Conservation (phyloP, 2,888 invertebrate genomes). For the Isotomurus palustris region DNA sequence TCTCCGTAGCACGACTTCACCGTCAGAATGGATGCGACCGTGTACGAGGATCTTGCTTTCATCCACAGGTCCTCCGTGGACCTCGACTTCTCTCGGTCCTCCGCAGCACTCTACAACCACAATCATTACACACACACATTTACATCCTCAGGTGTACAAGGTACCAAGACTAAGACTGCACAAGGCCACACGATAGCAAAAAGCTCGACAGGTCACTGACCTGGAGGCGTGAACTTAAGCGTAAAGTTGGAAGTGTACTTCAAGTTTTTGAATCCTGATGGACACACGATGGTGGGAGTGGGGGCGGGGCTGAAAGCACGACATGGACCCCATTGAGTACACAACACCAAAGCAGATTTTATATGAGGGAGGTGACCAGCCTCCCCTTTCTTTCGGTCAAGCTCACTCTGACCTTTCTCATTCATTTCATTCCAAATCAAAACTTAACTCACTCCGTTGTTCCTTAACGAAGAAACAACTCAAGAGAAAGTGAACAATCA, state of each 20-base stretch:
- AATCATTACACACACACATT: neutral
- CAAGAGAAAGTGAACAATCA: too few relatives aligned
- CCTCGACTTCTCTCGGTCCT: conserved; percentile 36
- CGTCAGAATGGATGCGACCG: conserved; percentile 35
- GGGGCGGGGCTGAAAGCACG: conserved; percentile 29
- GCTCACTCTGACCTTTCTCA: too few relatives aligned
- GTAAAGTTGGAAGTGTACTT: conserved; percentile 25
- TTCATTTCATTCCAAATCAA: too few relatives aligned
- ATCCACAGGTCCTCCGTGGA: conserved; percentile 21
- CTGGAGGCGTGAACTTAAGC: conserved; percentile 38
- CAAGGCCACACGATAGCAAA: too few relatives aligned
- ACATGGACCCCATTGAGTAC: too few relatives aligned
- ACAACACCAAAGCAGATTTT: too few relatives aligned
- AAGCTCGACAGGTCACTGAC: conserved; percentile 19
- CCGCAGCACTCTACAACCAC: conserved; percentile 37
- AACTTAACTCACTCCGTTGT: too few relatives aligned
- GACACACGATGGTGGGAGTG: conserved; percentile 32
- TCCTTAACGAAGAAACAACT: too few relatives aligned
- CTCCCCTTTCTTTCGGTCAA: too few relatives aligned
- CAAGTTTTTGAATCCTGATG: conserved; percentile 22
- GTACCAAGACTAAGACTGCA: too few relatives aligned
- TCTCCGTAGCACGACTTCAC: conserved; percentile 34
- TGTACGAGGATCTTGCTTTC: conserved; percentile 29
- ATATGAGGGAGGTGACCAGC: too few relatives aligned
- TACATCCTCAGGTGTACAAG: too few relatives aligned